These are phyloP conservation scores for Chromis chromis DNA, from an alignment of 2,797 vertebrate species.

Conservation along the genomic window DNA sequence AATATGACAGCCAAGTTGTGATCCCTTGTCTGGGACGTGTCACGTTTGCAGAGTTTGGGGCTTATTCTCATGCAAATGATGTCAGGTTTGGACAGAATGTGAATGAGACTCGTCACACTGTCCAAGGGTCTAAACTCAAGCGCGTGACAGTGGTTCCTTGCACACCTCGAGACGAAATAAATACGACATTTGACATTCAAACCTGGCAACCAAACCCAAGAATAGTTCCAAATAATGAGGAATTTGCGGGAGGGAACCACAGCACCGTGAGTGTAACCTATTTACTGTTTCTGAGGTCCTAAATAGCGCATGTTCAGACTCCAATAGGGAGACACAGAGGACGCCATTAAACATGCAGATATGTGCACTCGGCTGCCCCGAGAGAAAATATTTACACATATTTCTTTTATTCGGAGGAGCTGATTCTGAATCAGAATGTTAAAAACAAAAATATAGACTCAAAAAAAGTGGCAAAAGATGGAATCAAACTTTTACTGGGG, in stretches of 20 bases:
- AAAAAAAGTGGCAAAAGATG: neutral
- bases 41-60: constrained; percentile 82
- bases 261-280: constrained; percentile 74
- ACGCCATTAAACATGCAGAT: constrained; percentile 64
- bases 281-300: constrained; percentile 78
- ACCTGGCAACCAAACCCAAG: constrained; percentile 78
- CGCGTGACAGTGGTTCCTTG: constrained; percentile 72
- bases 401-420: constrained; percentile 78
- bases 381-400: constrained; percentile 69
- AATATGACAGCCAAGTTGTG: constrained; percentile 86
- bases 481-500: neutral
- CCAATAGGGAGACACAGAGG: constrained; percentile 53
- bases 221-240: constrained; percentile 86
- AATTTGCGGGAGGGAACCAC: constrained; percentile 73
- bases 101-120: constrained; percentile 86
- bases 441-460: neutral
- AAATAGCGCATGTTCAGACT: constrained; percentile 74
- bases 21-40: constrained; percentile 84
- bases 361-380: constrained; percentile 24
- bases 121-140: constrained; percentile 75
- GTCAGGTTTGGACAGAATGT: constrained; percentile 85
- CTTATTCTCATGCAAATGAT: constrained; percentile 87
- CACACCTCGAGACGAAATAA: constrained; percentile 75
- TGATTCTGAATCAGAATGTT: constrained; percentile 16
- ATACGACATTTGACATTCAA: constrained; percentile 84